These are phyloP conservation scores for Drosophila neocordata DNA, from an alignment of 1,140 invertebrate genomes.

Conservation along the genomic window DNA sequence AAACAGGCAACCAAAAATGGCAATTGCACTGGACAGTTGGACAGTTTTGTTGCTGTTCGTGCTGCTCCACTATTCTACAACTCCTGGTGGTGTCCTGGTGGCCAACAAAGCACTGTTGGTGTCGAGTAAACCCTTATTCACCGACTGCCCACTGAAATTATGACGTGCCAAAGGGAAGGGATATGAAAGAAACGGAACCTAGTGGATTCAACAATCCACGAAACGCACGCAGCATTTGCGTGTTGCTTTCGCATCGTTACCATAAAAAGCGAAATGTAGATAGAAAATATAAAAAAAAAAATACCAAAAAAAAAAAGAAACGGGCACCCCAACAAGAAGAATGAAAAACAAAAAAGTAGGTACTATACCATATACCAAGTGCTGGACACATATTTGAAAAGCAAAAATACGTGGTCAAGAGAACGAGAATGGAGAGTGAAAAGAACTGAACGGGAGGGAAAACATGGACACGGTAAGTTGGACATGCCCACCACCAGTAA, in stretches of 20 bases:
- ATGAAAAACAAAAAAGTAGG: conserved; percentile 13
- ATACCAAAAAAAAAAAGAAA: conserved; percentile 17
- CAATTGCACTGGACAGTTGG: conserved; percentile 74
- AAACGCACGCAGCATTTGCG: conserved; percentile 75
- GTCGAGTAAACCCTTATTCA: conserved; percentile 68
- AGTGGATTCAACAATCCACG: too few species aligned
- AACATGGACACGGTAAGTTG: conserved; percentile 56
- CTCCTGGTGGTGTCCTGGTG: not conserved
- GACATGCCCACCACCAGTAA: conserved; percentile 25
- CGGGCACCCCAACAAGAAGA: too few species aligned
- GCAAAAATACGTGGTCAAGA: conserved; percentile 72
- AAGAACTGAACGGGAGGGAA: conserved; percentile 52
- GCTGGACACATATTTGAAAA: conserved; percentile 80
- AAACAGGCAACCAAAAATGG: conserved; percentile 77
- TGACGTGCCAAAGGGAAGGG: conserved; percentile 58
- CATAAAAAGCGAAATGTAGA: conserved; percentile 52
- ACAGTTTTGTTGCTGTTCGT: conserved; percentile 33
- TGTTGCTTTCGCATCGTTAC: conserved; percentile 60
- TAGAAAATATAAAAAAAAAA: conserved; percentile 25
- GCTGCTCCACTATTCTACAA: not conserved
- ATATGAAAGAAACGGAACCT: not conserved
- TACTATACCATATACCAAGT: conserved; percentile 47
- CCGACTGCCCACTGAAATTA: conserved; percentile 59
- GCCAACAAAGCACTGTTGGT: conserved; percentile 62
- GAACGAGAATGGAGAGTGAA: not conserved